Conservation (phyloP, 2,113 vertebrate species). For the Seriola quinqueradiata region DNA sequence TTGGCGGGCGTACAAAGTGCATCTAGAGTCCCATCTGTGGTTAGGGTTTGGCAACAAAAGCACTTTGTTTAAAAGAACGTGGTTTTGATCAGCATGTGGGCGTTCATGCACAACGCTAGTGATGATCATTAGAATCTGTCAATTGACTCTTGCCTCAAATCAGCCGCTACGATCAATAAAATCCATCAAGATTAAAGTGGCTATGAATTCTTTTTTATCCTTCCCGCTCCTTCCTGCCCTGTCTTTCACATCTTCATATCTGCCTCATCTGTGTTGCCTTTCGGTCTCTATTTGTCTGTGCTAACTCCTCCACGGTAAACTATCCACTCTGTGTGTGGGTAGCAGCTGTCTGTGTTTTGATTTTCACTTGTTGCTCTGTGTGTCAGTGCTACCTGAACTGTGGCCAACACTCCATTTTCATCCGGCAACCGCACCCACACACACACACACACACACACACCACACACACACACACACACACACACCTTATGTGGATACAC, state of each 20-base stretch:
- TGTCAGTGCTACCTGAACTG: constrained; percentile 60
- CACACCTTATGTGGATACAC: neutral
- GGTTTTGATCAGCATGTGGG: too few relatives aligned
- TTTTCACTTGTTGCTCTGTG: constrained; percentile 74
- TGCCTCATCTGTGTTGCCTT: constrained; percentile 31
- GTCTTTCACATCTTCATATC: constrained; percentile 55
- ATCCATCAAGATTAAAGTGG: neutral
- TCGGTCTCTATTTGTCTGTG: constrained; percentile 43
- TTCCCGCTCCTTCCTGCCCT: constrained; percentile 34
- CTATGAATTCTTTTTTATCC: constrained; percentile 6
- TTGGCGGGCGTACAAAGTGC: too few relatives aligned
- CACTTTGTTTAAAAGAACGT: too few relatives aligned
- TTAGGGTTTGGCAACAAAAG: too few relatives aligned
- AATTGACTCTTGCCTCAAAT: neutral
- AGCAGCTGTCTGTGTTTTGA: constrained; percentile 77
- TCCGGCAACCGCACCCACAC: constrained; percentile 6
- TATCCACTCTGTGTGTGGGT: constrained; percentile 7
- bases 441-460: constrained; percentile 5
- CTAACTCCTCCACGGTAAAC: constrained; percentile 48
- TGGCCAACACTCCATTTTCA: constrained; percentile 45
- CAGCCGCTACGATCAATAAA: neutral
- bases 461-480: constrained; percentile 8
- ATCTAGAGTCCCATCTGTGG: too few relatives aligned
- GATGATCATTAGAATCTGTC: neutral
- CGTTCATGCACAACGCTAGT: too few relatives aligned